Conservation (phyloP, 2,113 vertebrate genomes). For the Notothenia coriiceps region DNA sequence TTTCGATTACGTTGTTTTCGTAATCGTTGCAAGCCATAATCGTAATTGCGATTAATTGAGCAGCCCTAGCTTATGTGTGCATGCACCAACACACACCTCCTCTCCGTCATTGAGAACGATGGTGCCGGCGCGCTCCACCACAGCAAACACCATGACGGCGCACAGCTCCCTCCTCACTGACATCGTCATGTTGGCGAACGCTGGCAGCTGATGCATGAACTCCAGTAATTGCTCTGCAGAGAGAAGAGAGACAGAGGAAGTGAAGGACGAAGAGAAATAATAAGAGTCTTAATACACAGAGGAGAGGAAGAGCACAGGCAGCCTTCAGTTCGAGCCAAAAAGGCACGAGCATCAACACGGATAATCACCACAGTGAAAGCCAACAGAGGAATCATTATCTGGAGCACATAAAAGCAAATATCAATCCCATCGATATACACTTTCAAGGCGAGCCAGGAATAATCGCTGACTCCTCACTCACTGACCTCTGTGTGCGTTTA, state of each 20-base stretch:
- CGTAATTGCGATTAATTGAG: too few species aligned
- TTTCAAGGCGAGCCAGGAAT: slow-evolving; percentile 26
- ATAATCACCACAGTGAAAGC: slow-evolving; percentile 41
- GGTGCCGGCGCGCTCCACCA: slow-evolving; percentile 97
- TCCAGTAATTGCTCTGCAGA: slow-evolving; percentile 96
- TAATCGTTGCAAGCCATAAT: too few species aligned
- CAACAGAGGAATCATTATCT: slow-evolving; percentile 46
- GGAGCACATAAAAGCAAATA: slow-evolving; percentile 41
- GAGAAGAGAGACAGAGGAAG: slow-evolving; percentile 24
- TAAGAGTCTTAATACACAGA: slow-evolving; percentile 12
- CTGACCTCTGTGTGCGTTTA: slow-evolving; percentile 28
- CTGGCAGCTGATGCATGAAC: slow-evolving; percentile 99
- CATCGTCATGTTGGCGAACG: slow-evolving; percentile 99
- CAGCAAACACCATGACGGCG: slow-evolving; percentile 98
- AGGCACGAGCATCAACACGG: slow-evolving; percentile 29
- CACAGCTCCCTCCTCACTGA: slow-evolving; percentile 97
- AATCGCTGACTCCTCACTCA: slow-evolving; percentile 42
- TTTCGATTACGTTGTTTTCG: too few species aligned
- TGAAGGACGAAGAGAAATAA: slow-evolving; percentile 20
- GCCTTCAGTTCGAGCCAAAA: slow-evolving; percentile 22
- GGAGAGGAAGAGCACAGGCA: slow-evolving; percentile 8
- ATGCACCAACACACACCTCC: slow-evolving; percentile 88
- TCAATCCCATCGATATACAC: slow-evolving; percentile 51
- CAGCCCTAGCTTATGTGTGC: background rate
- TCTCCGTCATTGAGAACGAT: slow-evolving; percentile 97